Evolutionary conservation across 2,888 invertebrate species (phyloP).

Genomic region (Xiphydria camelus): DNA sequence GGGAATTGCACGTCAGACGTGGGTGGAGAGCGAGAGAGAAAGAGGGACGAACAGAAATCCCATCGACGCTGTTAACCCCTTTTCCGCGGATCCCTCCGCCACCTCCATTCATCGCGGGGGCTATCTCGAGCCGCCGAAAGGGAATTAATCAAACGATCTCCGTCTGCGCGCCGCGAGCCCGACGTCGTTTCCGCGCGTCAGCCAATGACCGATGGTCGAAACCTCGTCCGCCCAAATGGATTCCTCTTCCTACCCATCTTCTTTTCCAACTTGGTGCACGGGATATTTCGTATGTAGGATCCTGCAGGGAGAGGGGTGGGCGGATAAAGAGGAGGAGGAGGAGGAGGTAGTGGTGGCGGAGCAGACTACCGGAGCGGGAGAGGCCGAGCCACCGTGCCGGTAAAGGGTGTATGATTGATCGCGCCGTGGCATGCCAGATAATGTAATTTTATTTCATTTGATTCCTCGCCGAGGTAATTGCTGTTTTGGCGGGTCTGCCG

Average conservation of each 20-base stretch:
- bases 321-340: no score
- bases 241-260: conserved; percentile 24
- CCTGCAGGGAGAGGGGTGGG: not conserved
- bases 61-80: not conserved
- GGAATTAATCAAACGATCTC: conserved; percentile 30
- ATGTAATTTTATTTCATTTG: conserved; percentile 59
- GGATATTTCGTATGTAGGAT: not conserved
- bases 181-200: conserved; percentile 27
- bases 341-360: conserved; percentile 6
- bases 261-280: not conserved
- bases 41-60: no score
- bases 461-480: conserved; percentile 55
- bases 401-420: conserved; percentile 55
- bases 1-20: no score
- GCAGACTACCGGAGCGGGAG: not conserved
- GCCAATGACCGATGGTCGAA: conserved; percentile 33
- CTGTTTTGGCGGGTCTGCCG: conserved; percentile 52
- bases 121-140: conserved; percentile 11
- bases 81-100: no score
- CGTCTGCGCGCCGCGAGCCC: conserved; percentile 15
- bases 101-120: no score
- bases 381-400: conserved; percentile 5
- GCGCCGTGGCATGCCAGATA: conserved; percentile 55
- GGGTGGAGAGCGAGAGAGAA: no score
- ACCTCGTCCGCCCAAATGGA: conserved; percentile 23